Conservation (phyloP, 2,888 invertebrate genomes). For the Polymixis lichenea region DNA sequence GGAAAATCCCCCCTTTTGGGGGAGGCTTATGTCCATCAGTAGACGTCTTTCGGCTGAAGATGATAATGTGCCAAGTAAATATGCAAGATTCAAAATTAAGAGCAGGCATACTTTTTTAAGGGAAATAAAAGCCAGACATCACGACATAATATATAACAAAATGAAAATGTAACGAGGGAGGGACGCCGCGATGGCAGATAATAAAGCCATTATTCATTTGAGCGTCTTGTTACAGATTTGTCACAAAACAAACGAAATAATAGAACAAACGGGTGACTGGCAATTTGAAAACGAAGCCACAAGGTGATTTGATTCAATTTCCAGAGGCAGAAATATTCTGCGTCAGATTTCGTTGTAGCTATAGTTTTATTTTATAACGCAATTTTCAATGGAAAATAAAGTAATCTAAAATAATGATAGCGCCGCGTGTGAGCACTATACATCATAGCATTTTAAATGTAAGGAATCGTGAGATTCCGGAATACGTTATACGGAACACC, state of each 20-base stretch:
- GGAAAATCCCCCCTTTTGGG: too few relatives aligned
- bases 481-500: neutral
- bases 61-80: conserved; percentile 3
- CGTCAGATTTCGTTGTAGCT: neutral
- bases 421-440: neutral
- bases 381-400: conserved; percentile 1
- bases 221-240: neutral
- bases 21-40: too few relatives aligned
- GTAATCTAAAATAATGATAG: neutral
- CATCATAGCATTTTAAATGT: conserved; percentile 12
- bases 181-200: conserved; percentile 28
- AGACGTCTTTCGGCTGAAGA: too few relatives aligned
- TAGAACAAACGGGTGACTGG: conserved; percentile 3
- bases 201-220: conserved; percentile 7
- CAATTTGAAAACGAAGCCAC: conserved; percentile 17
- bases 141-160: conserved; percentile 6
- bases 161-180: conserved; percentile 37
- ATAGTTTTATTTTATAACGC: neutral
- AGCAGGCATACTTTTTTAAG: conserved; percentile 10
- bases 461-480: neutral
- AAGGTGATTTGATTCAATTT: conserved; percentile 19
- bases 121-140: conserved; percentile 16
- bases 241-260: conserved; percentile 20
- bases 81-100: conserved; percentile 4
- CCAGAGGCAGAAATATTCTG: neutral